Base-by-base conservation (phyloP, 2,797 vertebrate species). In the Coregonus suidteri region DNA sequence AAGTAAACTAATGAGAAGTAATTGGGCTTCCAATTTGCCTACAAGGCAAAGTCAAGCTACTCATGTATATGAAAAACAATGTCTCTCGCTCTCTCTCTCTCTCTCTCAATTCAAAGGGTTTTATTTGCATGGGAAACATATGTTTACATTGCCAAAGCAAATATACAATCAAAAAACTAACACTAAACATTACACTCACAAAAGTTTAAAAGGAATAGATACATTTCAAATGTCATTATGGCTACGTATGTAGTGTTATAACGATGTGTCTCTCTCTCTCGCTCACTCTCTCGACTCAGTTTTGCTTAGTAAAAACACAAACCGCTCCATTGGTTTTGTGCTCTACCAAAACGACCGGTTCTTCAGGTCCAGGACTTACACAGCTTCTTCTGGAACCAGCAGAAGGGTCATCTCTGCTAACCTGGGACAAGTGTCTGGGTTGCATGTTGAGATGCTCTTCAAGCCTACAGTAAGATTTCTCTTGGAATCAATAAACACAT, bases 341-440 rank as follows among this genome's bases (percentile, higher is more conserved):
- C 88, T 94, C 53, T 94, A 93, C 78, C 90, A 91, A 76, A 93
- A 90, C 0, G 81, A 89, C 72, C 82, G 54, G 0, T 92, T 94
- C 76, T 94, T 94, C 80, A 75, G n/a, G 30, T 92, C 93, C 0
- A 71, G 51, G 3, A 1, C 0, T 51, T 91, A 85, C 79, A 51
- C 11, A 1, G 18, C 34, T 2, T 64, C 6, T 0, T 56, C 35
- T 53, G 14, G 41, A 13, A 74, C 73, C 51, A 78, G 78, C 16
- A 37, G 87, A 69, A 87, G 67, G 75, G 91, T 94, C 53, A 85
- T 93, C 66, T 91, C 91, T 0, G 88, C 76, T 30, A 82, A 71
- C 11, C 37, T 79, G 20, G 51, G 16, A 0, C 30, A 71, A 9
- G 20, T 25, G 4, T 16, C 56, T 25, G 73, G n/a, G 59, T 25